These are phyloP conservation scores for Chloroceryle amazona DNA, from an alignment of 2,797 vertebrate genomes.

Conservation along the genomic window DNA sequence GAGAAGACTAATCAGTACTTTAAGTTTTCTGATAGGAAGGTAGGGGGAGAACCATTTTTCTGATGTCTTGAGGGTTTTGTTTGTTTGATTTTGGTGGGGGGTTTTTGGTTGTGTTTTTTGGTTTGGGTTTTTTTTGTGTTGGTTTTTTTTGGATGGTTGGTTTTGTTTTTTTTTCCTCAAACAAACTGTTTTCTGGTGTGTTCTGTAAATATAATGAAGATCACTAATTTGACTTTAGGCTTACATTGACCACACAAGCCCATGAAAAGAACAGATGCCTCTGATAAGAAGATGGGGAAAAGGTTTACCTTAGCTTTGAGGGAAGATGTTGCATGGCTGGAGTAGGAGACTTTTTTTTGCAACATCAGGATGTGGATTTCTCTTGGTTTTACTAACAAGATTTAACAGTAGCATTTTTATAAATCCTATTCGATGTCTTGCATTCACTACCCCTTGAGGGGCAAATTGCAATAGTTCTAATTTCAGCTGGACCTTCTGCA, in stretches of 20 bases:
- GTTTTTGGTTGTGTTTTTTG: too few relatives aligned
- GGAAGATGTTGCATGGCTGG: not conserved
- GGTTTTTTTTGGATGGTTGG: not conserved
- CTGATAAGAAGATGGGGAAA: not conserved
- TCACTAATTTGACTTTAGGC: not conserved
- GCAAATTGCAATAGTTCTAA: not conserved
- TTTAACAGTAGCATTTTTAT: not conserved
- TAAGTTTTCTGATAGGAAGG: not conserved
- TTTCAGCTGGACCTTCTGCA: not conserved
- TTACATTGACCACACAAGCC: not conserved
- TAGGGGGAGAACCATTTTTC: not conserved
- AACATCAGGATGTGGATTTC: not conserved
- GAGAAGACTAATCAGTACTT: not conserved
- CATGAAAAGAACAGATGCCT: not conserved
- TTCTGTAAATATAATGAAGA: not conserved
- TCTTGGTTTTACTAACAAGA: not conserved
- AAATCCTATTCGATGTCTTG: not conserved
- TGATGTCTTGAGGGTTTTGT: too few relatives aligned
- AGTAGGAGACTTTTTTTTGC: not conserved
- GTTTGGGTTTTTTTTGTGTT: too few relatives aligned
- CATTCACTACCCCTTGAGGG: not conserved
- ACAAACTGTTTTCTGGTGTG: not conserved
- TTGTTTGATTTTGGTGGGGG: too few relatives aligned
- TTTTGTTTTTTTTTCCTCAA: not conserved
- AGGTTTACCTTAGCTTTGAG: not conserved